Evolutionary conservation across 1,140 invertebrate genomes (phyloP).

Genomic region (Ceratitis capitata): DNA sequence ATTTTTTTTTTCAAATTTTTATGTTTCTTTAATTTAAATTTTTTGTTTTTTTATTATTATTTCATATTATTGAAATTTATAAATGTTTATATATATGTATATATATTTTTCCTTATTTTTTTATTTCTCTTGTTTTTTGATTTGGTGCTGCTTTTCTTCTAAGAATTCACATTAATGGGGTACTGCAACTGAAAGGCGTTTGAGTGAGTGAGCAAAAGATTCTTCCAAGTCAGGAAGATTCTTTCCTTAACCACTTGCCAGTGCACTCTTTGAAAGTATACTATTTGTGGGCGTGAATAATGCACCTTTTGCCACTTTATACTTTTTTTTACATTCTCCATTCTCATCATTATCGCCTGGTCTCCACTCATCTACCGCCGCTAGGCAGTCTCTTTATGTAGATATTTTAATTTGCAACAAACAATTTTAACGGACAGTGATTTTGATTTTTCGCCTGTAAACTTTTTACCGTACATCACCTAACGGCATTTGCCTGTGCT

Average conservation of each 20-base stretch:
- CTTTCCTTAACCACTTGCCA: neutral
- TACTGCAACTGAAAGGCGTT: neutral
- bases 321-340: neutral
- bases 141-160: neutral
- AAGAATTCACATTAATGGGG: neutral
- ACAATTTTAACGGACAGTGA: slow-evolving; percentile 37
- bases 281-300: neutral
- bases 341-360: too few species aligned
- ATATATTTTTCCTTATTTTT: too few species aligned
- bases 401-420: slow-evolving; percentile 41
- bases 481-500: neutral
- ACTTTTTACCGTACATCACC: neutral
- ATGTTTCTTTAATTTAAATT: too few species aligned
- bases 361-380: neutral
- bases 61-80: too few species aligned
- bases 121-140: too few species aligned
- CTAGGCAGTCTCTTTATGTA: neutral
- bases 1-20: too few species aligned
- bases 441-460: slow-evolving; percentile 27
- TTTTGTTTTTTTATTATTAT: too few species aligned
- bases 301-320: neutral
- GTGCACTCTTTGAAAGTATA: neutral
- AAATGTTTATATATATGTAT: too few species aligned
- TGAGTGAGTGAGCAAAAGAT: neutral
- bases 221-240: neutral